These are phyloP conservation scores for Drosophila erecta DNA, from an alignment of 1,140 invertebrate species.

Conservation along the genomic window DNA sequence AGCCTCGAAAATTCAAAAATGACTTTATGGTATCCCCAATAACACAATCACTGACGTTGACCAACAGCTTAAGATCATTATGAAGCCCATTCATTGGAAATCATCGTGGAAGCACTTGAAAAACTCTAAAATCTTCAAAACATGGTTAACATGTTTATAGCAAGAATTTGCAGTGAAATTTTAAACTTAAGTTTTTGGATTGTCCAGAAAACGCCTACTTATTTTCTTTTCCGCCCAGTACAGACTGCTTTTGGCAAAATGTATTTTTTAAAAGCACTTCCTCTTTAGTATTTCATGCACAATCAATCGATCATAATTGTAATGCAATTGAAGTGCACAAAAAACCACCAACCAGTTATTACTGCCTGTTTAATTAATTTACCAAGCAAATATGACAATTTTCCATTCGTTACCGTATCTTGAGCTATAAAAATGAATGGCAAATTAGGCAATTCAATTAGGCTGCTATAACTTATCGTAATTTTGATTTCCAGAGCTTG, in stretches of 20 bases:
- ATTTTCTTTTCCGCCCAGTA: too few relatives aligned
- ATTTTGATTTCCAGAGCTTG: too few relatives aligned
- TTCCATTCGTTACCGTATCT: too few relatives aligned
- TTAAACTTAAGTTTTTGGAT: too few relatives aligned
- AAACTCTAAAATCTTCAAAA: neutral
- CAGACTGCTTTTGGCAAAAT: neutral
- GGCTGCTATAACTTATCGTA: too few relatives aligned
- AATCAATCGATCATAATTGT: neutral
- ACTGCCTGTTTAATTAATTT: too few relatives aligned
- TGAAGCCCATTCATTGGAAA: neutral
- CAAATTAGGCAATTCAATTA: too few relatives aligned
- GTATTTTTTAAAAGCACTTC: neutral
- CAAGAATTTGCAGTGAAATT: neutral
- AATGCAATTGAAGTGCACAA: too few relatives aligned
- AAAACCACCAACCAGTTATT: too few relatives aligned
- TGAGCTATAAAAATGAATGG: too few relatives aligned
- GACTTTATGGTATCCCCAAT: neutral
- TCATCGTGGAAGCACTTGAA: neutral
- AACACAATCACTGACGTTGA: neutral
- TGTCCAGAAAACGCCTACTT: too few relatives aligned
- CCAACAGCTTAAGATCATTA: neutral
- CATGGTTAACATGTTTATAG: neutral
- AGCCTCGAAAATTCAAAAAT: constrained; percentile 5
- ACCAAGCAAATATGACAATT: too few relatives aligned
- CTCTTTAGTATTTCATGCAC: neutral